These are phyloP conservation scores for Neoitamus cyanurus DNA, from an alignment of 2,888 invertebrate genomes.

Conservation along the genomic window DNA sequence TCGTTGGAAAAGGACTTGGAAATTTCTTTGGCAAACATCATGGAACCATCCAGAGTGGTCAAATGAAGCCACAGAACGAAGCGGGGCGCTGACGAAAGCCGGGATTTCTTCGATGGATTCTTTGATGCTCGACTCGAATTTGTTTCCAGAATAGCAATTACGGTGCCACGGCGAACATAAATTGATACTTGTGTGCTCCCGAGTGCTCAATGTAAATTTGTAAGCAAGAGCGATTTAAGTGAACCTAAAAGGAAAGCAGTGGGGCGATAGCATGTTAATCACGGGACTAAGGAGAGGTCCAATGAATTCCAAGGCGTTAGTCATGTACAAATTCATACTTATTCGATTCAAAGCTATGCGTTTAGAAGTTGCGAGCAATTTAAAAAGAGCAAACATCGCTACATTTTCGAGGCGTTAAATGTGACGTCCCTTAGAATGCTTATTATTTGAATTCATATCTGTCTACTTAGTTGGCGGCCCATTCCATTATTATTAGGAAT, in stretches of 20 bases:
- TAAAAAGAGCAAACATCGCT: neutral
- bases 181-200: neutral
- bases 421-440: neutral
- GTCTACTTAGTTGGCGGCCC: too few species aligned
- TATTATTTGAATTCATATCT: too few species aligned
- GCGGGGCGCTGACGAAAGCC: neutral
- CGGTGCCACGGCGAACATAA: neutral
- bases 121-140: conserved; percentile 24
- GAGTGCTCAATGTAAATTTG: neutral
- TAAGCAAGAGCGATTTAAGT: neutral
- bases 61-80: conserved; percentile 33
- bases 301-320: neutral
- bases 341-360: neutral
- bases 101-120: neutral
- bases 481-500: too few species aligned
- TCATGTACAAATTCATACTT: neutral
- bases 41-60: conserved; percentile 8
- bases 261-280: neutral
- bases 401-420: neutral
- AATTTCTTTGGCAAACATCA: conserved; percentile 28
- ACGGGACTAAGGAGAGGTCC: neutral
- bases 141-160: conserved; percentile 33
- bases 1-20: conserved; percentile 12
- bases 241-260: neutral
- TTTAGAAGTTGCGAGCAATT: neutral